Base-by-base conservation (phyloP, 2,797 vertebrate species). In the Parauchenoglanis punctatus region DNA sequence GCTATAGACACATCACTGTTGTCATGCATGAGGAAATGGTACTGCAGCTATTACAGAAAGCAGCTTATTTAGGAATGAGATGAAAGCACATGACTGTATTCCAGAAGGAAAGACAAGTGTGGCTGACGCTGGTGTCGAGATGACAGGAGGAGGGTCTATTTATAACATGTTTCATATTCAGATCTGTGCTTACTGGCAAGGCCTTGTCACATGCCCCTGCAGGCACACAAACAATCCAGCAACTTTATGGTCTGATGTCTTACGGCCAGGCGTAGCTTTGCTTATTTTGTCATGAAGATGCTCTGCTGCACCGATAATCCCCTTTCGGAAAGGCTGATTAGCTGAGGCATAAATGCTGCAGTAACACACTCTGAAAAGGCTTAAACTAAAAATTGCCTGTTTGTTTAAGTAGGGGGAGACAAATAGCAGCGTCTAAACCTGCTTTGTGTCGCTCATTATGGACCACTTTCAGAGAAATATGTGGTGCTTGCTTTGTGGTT, bases 151-250 rank as follows among this genome's bases (percentile, higher is more conserved):
- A 80, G 90, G 83, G 68, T 94, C 95, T 96, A 96, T 96, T 96
- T 96, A 95, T 96, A 95, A 92, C 93, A 87, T 88, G 90, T 89
- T 93, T 92, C 91, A 90, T 88, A 94, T 95, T 91, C 94, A 94
- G 94, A 94, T 95, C 94, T 95, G 92, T 93, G 93, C 87, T 93
- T 94, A 92, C 92, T 94, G 91, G 93, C 92, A 93, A 92, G 92
- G 89, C 88, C 88, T 85, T 88, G 93, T 91, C 90, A 92, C 87
- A 92, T 77, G 92, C 88, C 70, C 90, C 90, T 46, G 84, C 86
- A 89, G 81, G 87, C 89, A 92, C 84, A 90, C 68, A 83, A 88
- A 89, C 85, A 85, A 23, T 76, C 70, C 35, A 73, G 61, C 31
- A 81, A 20, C n/a, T 58, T 54, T 20, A 40, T 8, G 20, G 31